Conservation (phyloP, 2,888 invertebrate genomes). For the Eurois occulta region DNA sequence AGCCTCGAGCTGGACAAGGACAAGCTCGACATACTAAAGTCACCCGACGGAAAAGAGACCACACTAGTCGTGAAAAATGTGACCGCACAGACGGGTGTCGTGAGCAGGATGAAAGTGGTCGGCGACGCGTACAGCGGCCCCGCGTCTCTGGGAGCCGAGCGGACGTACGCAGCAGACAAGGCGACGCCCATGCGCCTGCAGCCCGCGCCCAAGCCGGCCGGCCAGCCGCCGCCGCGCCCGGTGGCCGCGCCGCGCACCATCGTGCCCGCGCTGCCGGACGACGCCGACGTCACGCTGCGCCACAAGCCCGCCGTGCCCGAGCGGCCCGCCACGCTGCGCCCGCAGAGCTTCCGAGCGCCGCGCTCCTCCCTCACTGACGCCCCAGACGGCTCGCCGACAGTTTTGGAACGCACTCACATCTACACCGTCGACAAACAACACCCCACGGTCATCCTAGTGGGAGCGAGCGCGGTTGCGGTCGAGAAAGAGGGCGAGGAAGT, state of each 20-base stretch:
- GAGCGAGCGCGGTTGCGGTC: slow-evolving; percentile 64
- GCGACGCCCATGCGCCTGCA: slow-evolving; percentile 65
- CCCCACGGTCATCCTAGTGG: slow-evolving; percentile 92
- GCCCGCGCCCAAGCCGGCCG: slow-evolving; percentile 66
- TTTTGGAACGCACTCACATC: slow-evolving; percentile 92
- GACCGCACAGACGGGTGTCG: slow-evolving; percentile 86
- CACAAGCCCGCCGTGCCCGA: slow-evolving; percentile 95
- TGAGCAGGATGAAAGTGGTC: slow-evolving; percentile 84
- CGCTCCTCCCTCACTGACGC: slow-evolving; percentile 78
- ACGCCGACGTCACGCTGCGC: slow-evolving; percentile 89
- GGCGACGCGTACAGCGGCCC: slow-evolving; percentile 81
- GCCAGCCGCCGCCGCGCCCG: slow-evolving; percentile 78
- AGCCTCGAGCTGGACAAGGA: slow-evolving; percentile 90
- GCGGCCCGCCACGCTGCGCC: slow-evolving; percentile 93
- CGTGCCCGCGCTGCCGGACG: slow-evolving; percentile 73
- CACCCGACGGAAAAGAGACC: slow-evolving; percentile 74
- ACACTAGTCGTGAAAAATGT: slow-evolving; percentile 82
- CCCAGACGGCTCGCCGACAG: slow-evolving; percentile 80
- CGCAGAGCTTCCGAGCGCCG: slow-evolving; percentile 89
- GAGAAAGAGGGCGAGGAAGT: slow-evolving; percentile 73
- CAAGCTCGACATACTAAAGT: slow-evolving; percentile 77
- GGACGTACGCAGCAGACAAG: slow-evolving; percentile 51
- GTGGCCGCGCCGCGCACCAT: slow-evolving; percentile 83
- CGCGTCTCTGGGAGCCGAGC: slow-evolving; percentile 77
- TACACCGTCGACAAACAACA: slow-evolving; percentile 94